phyloP scores from a whole-genome alignment of 2,888 invertebrate genomes.

The Apodemia duryi region DNA sequence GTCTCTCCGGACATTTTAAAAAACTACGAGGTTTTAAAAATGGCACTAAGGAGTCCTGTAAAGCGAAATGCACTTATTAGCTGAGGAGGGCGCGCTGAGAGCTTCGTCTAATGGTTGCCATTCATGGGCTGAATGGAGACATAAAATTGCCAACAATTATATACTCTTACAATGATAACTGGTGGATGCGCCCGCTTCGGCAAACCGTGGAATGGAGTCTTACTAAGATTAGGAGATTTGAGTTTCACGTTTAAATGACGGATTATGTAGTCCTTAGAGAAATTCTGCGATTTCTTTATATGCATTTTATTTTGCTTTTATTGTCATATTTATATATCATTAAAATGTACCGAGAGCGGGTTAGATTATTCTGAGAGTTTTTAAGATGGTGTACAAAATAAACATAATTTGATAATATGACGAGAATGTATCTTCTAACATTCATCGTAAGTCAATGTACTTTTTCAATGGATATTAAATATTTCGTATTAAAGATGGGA shows the following conservation, averaged over 20 bases:
- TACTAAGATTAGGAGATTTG: constrained; percentile 37
- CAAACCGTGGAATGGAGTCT: constrained; percentile 47
- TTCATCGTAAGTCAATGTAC: too few relatives aligned
- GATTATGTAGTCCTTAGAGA: constrained; percentile 15
- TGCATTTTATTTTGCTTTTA: background rate
- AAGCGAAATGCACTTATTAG: constrained; percentile 78
- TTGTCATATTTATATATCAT: background rate
- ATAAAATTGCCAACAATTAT: constrained; percentile 77
- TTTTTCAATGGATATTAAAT: too few relatives aligned
- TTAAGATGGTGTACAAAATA: too few relatives aligned
- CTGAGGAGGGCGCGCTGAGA: constrained; percentile 65
- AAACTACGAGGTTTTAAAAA: constrained; percentile 59
- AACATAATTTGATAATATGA: too few relatives aligned
- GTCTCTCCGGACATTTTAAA: constrained; percentile 43
- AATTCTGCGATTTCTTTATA: constrained; percentile 8
- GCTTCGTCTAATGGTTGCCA: constrained; percentile 73
- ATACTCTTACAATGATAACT: constrained; percentile 76
- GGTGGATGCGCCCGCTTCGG: constrained; percentile 58
- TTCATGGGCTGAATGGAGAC: constrained; percentile 73
- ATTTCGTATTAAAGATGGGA: too few relatives aligned
- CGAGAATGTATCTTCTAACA: too few relatives aligned
- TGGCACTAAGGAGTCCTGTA: constrained; percentile 70
- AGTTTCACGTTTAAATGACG: constrained; percentile 14
- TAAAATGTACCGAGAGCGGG: background rate
- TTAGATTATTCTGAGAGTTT: too few relatives aligned